phyloP scores from a whole-genome alignment of 2,888 invertebrate genomes.

The Drosophila suboccidentalis region DNA sequence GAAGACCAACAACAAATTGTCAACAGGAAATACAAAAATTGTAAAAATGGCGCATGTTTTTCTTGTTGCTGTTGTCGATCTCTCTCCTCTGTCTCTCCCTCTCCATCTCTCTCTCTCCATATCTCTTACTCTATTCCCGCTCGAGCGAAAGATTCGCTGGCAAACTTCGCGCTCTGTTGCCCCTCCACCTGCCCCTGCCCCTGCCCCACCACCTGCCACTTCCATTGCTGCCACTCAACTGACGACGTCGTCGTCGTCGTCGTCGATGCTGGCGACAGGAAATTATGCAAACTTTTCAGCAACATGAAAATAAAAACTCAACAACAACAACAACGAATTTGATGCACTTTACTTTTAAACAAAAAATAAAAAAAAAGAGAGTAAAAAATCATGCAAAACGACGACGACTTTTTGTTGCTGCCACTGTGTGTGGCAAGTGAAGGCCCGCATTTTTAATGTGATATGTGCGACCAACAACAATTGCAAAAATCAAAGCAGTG shows the following conservation, averaged over 20 bases:
- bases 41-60: constrained; percentile 49
- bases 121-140: not conserved
- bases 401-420: constrained; percentile 36
- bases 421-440: constrained; percentile 57
- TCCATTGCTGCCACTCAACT: constrained; percentile 44
- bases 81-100: not conserved
- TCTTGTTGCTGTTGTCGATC: not conserved
- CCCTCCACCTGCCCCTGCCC: constrained; percentile 2
- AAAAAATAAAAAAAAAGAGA: constrained; percentile 19
- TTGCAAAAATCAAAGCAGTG: not conserved
- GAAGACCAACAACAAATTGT: constrained; percentile 65
- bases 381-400: constrained; percentile 42
- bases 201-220: not conserved
- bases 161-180: constrained; percentile 41
- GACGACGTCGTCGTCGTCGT: constrained; percentile 42
- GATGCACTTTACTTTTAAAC: constrained; percentile 57
- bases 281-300: constrained; percentile 85
- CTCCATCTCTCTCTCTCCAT: not conserved
- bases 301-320: constrained; percentile 49
- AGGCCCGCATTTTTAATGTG: constrained; percentile 78
- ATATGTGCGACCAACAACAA: constrained; percentile 50
- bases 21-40: constrained; percentile 73
- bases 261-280: constrained; percentile 82
- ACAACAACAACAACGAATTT: constrained; percentile 45
- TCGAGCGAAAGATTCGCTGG: constrained; percentile 38